Evolutionary conservation across 2,113 vertebrate genomes (phyloP), one percentile per base, ranked within the genome.

Genomic region (Hoplias malabaricus): DNA sequence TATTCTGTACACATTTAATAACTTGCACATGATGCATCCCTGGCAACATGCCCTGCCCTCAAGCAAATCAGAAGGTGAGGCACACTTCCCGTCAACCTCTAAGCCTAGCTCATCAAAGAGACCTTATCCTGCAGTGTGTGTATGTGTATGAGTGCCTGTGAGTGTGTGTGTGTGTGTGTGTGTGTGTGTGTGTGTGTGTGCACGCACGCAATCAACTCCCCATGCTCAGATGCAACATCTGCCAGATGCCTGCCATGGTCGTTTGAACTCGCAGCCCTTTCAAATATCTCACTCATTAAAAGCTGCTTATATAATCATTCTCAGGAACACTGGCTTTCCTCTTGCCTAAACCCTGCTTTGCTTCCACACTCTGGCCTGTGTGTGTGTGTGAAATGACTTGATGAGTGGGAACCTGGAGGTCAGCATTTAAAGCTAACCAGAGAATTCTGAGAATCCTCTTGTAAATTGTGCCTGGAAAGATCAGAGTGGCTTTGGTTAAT

Each of bases 281-380:
- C 75, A 84, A 91, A 83, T 85, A 84, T 79, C 85, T 85, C 80
- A 84, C 87, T 92, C 90, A 91, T 91, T 91, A 92, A 86, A 80
- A 68, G 87, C 81, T 85, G 88, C 90, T 92, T 90, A 91, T 91
- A 86, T 90, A 91, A 92, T 91, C 88, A 88, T 84, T 89, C 88
- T 89, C 87, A 87, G 89, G 91, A 88, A 87, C 91, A 88, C 87
- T 85, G 86, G 86, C 80, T 66, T 83, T 78, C 79, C 87, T 85
- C 84, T 83, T 66, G 83, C 84, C 46, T 62, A 54, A 42, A 42
- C 40, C 34, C 83, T 78, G 78, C 78, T 85, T 82, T 75, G 75
- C 65, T 74, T 80, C 69, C 84, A 89, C 86, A 79, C 87, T 84
- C 80, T 86, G 86, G 84, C 87, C 83, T 86, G 86, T 88, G 86